phyloP scores from a whole-genome alignment of 1,140 invertebrate species.

The Nasonia giraulti region DNA sequence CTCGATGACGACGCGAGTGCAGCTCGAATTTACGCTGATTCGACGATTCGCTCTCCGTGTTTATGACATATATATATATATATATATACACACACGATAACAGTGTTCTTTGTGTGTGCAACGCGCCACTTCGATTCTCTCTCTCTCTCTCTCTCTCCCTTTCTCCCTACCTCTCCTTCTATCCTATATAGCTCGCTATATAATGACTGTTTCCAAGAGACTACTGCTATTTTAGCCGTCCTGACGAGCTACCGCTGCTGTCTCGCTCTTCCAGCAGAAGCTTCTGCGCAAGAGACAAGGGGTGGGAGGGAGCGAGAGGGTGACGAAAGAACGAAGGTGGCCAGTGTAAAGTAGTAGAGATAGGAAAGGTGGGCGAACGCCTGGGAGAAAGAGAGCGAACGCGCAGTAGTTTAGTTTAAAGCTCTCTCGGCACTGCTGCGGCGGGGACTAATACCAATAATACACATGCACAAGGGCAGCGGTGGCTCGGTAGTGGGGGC shows the following conservation, averaged over 20 bases:
- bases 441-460: neutral
- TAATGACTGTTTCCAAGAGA: neutral
- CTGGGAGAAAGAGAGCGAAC: neutral
- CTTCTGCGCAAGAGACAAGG: neutral
- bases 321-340: neutral
- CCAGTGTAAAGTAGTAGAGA: neutral
- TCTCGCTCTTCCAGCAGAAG: neutral
- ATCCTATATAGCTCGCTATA: neutral
- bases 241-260: neutral
- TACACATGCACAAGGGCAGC: conserved; percentile 23
- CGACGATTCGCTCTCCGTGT: neutral
- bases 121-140: neutral
- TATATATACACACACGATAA: no score
- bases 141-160: neutral
- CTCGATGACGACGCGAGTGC: no score
- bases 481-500: conserved; percentile 23
- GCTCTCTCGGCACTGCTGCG: neutral
- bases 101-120: neutral
- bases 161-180: neutral
- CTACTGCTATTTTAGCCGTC: neutral
- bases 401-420: neutral
- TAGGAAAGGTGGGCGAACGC: no score
- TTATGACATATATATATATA: neutral
- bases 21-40: neutral
- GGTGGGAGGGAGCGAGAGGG: conserved; percentile 17